Evolutionary conservation across 2,888 invertebrate genomes (phyloP).

Genomic region (Branchipolynoe longqiensis): DNA sequence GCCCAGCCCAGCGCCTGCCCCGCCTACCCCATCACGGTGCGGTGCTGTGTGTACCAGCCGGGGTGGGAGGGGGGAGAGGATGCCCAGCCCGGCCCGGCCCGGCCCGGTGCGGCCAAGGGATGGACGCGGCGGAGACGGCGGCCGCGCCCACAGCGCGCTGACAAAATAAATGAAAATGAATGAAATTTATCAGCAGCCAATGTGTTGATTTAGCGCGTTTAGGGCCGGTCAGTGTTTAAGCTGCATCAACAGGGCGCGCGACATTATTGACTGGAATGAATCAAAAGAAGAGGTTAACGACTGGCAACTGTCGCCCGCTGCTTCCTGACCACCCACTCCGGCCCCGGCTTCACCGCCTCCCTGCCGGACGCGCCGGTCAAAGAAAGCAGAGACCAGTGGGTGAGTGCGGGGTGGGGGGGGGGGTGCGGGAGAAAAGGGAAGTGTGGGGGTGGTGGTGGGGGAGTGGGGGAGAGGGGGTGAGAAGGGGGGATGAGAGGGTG

Average conservation of each 20-base stretch:
- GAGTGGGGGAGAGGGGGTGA: no score
- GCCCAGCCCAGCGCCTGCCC: neutral
- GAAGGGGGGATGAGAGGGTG: no score
- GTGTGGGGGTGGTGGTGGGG: no score
- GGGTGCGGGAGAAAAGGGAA: no score
- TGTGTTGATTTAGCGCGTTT: conserved; percentile 42
- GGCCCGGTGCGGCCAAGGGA: neutral
- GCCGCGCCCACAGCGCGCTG: neutral
- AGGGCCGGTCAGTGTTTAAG: conserved; percentile 31
- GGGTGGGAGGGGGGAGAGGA: no score
- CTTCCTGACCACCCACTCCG: conserved; percentile 10
- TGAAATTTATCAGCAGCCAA: conserved; percentile 33
- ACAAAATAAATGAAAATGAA: conserved; percentile 43
- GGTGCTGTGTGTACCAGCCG: no score
- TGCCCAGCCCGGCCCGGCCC: neutral
- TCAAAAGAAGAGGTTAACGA: conserved; percentile 35
- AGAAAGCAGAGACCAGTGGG: conserved; percentile 4
- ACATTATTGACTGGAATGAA: conserved; percentile 34
- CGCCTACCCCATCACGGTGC: neutral
- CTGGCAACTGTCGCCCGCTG: neutral
- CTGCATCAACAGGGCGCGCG: neutral
- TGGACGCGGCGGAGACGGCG: neutral
- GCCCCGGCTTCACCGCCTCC: no score
- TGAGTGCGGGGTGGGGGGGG: no score
- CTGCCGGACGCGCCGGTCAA: neutral